Evolutionary conservation across 2,888 invertebrate genomes (phyloP), one percentile per base, ranked within the genome.

Genomic region (Agelastica alni): DNA sequence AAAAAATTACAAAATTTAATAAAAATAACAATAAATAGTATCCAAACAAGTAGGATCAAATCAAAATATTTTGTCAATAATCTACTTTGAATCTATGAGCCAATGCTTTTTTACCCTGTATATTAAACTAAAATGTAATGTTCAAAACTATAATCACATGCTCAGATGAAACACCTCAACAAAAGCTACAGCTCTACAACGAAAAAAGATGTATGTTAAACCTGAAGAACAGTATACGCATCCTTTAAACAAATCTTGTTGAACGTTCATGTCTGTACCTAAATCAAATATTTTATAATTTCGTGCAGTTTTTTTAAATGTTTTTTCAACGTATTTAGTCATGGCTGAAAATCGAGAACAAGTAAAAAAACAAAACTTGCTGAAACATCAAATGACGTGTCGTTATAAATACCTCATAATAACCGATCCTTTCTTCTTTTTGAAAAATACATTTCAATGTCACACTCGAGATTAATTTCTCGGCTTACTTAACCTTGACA

Each of bases 401-500:
- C 61, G 53, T 61, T 59, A 61, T 61, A 60, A 63, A 63, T 62
- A 62, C 54, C 55, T 55, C 63, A 61, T 59, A 61, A 60, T 54
- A 58, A 51, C 54, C 51, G 56, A 56, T 60, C 60, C 60, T 60
- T 60, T 58, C 57, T 60, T 61, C 55, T 59, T 58, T 53, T 53
- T 51, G 56, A 65, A 62, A 60, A 60, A 61, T 56, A 60, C 46
- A 59, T 64, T 66, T 69, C 69, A 69, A 69, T 69, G 69, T 69
- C 69, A 68, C 67, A 66, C 68, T 68, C 63, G 63, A 66, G 66
- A 67, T 68, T 68, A 67, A 68, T 68, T 68, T 68, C 68, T 67
- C 64, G 65, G 62, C 51, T 51, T 61, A 60, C 60, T 61, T 61
- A 61, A 59, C 63, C 65, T 64, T 65, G 63, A 59, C 59, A 59